Conservation (phyloP, 2,797 vertebrate genomes). For the Botia almorhae region DNA sequence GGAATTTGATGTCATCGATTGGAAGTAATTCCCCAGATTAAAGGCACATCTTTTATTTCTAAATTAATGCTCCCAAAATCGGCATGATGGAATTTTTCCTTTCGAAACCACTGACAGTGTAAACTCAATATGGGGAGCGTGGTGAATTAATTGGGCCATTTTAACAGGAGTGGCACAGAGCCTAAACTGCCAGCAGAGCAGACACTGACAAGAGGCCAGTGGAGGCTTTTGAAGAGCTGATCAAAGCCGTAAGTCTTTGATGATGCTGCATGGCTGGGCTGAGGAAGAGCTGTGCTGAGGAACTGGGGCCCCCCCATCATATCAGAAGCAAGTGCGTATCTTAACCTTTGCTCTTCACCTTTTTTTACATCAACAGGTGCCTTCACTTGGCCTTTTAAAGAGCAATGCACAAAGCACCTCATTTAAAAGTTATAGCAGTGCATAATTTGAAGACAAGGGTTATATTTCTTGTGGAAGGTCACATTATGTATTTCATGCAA, state of each 20-base stretch:
- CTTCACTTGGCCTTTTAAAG: constrained; percentile 34
- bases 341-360: constrained; percentile 32
- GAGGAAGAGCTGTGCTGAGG: constrained; percentile 46
- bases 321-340: constrained; percentile 36
- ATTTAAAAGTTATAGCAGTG: constrained; percentile 27
- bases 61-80: constrained; percentile 10
- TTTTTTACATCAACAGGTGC: constrained; percentile 50
- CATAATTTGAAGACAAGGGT: constrained; percentile 8
- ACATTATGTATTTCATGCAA: constrained; percentile 2
- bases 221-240: constrained; percentile 64
- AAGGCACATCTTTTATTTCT: neutral
- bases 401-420: constrained; percentile 1
- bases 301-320: constrained; percentile 48
- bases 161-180: constrained; percentile 53
- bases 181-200: constrained; percentile 52
- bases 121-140: constrained; percentile 27
- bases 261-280: constrained; percentile 50
- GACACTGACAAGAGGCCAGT: constrained; percentile 55
- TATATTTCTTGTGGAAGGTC: constrained; percentile 9
- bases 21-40: neutral
- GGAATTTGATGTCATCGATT: neutral
- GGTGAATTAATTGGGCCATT: constrained; percentile 53
- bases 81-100: neutral
- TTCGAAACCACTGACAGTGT: neutral
- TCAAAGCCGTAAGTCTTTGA: constrained; percentile 64